Percentiles rank a stretch among this genome's conserved stretches.
Conservation (phyloP, 1,140 invertebrate species). For the Brachionus sp. region DNA sequence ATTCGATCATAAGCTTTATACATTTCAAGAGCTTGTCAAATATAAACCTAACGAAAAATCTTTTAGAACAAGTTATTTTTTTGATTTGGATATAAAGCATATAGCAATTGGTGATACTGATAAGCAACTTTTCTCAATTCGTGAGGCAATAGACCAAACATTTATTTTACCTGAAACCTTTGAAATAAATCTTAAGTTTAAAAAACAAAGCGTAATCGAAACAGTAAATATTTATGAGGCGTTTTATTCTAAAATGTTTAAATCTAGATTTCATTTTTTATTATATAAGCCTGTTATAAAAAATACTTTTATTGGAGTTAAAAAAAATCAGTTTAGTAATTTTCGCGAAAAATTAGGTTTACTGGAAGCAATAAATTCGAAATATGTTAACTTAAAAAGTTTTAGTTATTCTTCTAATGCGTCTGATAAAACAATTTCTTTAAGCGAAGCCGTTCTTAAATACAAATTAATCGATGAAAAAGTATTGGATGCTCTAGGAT, state of each 20-base stretch:
- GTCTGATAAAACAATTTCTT: neutral
- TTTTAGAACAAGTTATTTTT: neutral
- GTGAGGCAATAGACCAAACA: neutral
- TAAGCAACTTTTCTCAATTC: neutral
- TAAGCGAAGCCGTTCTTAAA: slow-evolving; percentile 18
- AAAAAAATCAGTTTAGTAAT: neutral
- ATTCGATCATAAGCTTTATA: neutral
- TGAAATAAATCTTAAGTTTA: neutral
- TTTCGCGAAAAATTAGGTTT: slow-evolving; percentile 13
- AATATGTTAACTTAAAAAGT: neutral
- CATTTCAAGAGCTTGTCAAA: neutral
- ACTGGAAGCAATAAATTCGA: neutral
- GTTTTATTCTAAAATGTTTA: neutral
- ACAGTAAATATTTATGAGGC: slow-evolving; percentile 16
- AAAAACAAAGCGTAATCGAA: neutral
- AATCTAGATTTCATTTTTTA: neutral
- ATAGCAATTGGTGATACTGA: neutral
- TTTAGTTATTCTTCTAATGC: neutral
- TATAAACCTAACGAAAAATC: neutral
- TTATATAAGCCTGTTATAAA: neutral
- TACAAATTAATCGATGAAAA: neutral
- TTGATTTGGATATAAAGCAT: slow-evolving; percentile 23
- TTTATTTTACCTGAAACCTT: neutral
- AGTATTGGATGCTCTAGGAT: neutral
- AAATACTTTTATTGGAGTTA: neutral